phyloP scores from a whole-genome alignment of 2,888 invertebrate genomes.

The Bombylius discolor region DNA sequence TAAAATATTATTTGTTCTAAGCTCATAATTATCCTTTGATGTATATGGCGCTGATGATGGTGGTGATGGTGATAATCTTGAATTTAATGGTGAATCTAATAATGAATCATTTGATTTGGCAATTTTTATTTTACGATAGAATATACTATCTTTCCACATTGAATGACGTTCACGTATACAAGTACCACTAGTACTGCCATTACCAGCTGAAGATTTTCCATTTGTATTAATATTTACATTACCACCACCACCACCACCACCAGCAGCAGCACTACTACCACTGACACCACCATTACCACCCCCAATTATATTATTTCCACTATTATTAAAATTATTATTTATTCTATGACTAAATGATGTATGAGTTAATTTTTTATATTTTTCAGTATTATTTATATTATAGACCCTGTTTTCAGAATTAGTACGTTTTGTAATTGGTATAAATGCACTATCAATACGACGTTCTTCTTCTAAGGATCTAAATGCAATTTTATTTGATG shows the following conservation, averaged over 20 bases:
- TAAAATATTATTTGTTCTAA: constrained; percentile 19
- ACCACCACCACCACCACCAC: neutral
- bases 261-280: constrained; percentile 18
- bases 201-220: constrained; percentile 11
- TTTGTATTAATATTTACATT: constrained; percentile 16
- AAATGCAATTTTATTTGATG: constrained; percentile 30
- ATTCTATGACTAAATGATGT: constrained; percentile 27
- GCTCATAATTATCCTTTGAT: constrained; percentile 30
- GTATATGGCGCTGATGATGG: constrained; percentile 19
- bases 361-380: constrained; percentile 35
- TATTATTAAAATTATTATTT: neutral
- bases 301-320: constrained; percentile 29
- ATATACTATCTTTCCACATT: constrained; percentile 35
- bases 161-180: constrained; percentile 23
- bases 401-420: constrained; percentile 34
- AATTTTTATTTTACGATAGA: constrained; percentile 36
- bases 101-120: constrained; percentile 37
- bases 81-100: constrained; percentile 28
- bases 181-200: neutral
- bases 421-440: constrained; percentile 33
- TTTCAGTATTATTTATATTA: constrained; percentile 28
- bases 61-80: constrained; percentile 21
- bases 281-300: constrained; percentile 27
- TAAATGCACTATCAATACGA: constrained; percentile 35
- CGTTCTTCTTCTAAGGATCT: constrained; percentile 36